Base-by-base conservation (phyloP, 1,140 invertebrate species). In the Drosophila kepulauana region DNA sequence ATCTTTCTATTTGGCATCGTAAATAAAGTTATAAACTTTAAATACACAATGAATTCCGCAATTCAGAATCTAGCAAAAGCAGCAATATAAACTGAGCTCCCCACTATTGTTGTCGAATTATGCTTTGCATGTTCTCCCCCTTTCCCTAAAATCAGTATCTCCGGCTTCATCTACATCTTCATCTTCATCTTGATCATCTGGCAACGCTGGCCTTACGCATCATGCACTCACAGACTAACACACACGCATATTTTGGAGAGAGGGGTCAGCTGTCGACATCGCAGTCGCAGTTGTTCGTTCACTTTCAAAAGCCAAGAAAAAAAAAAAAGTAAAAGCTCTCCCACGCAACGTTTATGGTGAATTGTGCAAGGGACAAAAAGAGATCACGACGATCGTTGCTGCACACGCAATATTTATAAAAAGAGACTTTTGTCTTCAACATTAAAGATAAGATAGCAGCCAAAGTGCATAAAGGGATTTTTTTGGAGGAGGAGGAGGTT, bases 301-400 rank as follows among this genome's bases (percentile, higher is more conserved):
- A 61, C 71, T 74, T 74, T 74, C 64, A 68, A 74, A 69, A 69
- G 46, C 57, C 13, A 11, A 68, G 66, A 35, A 52, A 69, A 11
- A 68, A 68, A 54, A 33, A 52, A 69, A 74, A 68, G 71, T 74
- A 74, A 74, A 68, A 74, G 71, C 71, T 73, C 70, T 68, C 64
- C 71, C 71, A 74, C 71, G 71, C 71, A 61, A 58, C 41, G 49
- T 64, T 38, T 30, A 48, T 71, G 49, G 30, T 51, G 33, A 59
- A 28, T 64, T 54, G 30, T 63, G 66, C 15, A 59, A 65, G 62
- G 33, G 51, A 65, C 20, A 25, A 10, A 38, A 59, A 59, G 54
- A 74, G 57, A 74, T 68, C 56, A 43, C 51, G 48, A 28, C 20
- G 45, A 35, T 25, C 38, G 2, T 15, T 58, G 69, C 20, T 25